Evolutionary conservation across 53 echinoderm and acorn worm species (phyloP).

Genomic region (Paracentrotus lividus): DNA sequence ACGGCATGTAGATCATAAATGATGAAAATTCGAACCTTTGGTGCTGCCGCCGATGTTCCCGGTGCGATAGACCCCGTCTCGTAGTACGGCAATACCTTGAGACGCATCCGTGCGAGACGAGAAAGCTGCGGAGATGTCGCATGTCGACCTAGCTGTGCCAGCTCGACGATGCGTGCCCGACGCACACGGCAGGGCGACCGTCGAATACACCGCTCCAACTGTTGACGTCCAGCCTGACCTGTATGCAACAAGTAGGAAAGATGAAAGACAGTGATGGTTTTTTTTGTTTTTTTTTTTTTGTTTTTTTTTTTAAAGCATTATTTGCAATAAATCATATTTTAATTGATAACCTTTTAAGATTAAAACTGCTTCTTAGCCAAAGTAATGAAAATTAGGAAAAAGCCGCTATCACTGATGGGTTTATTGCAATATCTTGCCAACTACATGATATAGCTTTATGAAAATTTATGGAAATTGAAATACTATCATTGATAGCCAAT

Average conservation of each 20-base stretch:
- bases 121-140: constrained; percentile 92
- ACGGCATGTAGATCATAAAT: background rate
- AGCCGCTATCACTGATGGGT: too few relatives aligned
- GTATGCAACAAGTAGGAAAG: constrained; percentile 39
- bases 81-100: constrained; percentile 97
- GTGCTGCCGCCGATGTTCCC: constrained; percentile 98
- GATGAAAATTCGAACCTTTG: constrained; percentile 82
- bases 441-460: too few relatives aligned
- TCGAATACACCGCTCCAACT: constrained; percentile 96
- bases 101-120: constrained; percentile 98
- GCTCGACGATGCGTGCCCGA: constrained; percentile 95
- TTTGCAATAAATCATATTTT: too few relatives aligned
- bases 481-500: too few relatives aligned
- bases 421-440: too few relatives aligned
- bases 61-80: constrained; percentile 98
- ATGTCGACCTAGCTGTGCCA: constrained; percentile 95
- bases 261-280: background rate
- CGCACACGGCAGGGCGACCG: constrained; percentile 94
- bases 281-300: too few relatives aligned
- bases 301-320: too few relatives aligned
- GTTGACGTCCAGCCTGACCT: constrained; percentile 99
- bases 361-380: too few relatives aligned
- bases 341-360: too few relatives aligned
- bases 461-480: too few relatives aligned
- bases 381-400: too few relatives aligned